Percentiles rank a stretch among this genome's conserved stretches.
These are phyloP conservation scores for Andricus quercusramuli DNA, from an alignment of 2,888 invertebrate species.

Conservation along the genomic window DNA sequence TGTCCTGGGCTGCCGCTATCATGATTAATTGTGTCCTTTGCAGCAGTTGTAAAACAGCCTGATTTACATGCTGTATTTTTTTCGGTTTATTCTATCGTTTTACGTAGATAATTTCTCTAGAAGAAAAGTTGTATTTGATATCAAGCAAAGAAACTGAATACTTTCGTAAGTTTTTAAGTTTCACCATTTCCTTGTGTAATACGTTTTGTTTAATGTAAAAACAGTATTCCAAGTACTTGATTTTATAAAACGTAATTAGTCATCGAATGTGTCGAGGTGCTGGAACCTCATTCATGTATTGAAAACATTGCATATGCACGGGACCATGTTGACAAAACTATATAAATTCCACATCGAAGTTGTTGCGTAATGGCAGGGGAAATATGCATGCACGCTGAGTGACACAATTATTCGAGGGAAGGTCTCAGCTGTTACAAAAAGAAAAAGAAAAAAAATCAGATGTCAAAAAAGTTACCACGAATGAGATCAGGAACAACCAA, in stretches of 20 bases:
- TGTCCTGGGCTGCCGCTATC: not conserved
- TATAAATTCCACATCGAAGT: not conserved
- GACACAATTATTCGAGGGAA: constrained; percentile 3
- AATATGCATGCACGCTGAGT: not conserved
- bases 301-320: not conserved
- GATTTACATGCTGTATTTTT: not conserved
- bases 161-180: not conserved
- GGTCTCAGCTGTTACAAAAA: not conserved
- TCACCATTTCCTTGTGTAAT: not conserved
- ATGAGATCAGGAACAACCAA: not conserved
- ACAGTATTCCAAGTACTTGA: not conserved
- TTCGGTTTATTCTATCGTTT: not conserved
- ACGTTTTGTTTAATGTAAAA: not conserved
- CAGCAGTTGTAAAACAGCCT: not conserved
- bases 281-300: not conserved
- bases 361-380: not conserved
- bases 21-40: not conserved
- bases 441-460: not conserved
- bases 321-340: not conserved
- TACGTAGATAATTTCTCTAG: too few species aligned
- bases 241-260: not conserved
- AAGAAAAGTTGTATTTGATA: too few species aligned
- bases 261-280: not conserved
- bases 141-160: too few species aligned
- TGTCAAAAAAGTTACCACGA: not conserved